Conservation (phyloP, 2,113 vertebrate genomes). For the Atractosteus spatula region DNA sequence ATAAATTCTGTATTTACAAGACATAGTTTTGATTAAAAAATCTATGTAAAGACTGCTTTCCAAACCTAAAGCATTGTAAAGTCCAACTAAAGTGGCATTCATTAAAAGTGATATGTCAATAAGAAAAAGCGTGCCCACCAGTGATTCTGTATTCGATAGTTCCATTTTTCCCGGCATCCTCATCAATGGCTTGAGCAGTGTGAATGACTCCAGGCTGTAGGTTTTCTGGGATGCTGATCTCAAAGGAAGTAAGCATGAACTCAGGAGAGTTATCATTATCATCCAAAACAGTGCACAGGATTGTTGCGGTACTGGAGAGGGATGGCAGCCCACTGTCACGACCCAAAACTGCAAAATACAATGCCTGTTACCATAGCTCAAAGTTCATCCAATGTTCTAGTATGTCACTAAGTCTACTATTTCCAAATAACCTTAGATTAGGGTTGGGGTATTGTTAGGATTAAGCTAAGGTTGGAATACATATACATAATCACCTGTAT, state of each 20-base stretch:
- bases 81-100: too few species aligned
- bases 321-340: constrained; percentile 66
- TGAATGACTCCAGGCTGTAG: constrained; percentile 69
- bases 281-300: constrained; percentile 78
- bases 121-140: constrained; percentile 55
- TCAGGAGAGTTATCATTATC: constrained; percentile 81
- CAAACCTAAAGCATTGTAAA: too few species aligned
- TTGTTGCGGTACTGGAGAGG: constrained; percentile 63
- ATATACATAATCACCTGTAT: too few species aligned
- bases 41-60: too few species aligned
- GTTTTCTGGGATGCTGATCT: constrained; percentile 80
- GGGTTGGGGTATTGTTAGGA: too few species aligned
- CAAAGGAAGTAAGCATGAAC: constrained; percentile 62
- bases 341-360: constrained; percentile 70
- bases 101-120: too few species aligned
- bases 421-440: too few species aligned
- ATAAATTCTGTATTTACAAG: too few species aligned
- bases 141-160: constrained; percentile 72
- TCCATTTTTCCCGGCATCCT: constrained; percentile 75
- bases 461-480: too few species aligned
- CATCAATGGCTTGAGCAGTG: constrained; percentile 67
- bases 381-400: neutral
- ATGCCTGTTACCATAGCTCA: neutral
- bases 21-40: too few species aligned
- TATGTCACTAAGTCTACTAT: neutral